Percentiles rank a stretch among this genome's conserved stretches.
These are phyloP conservation scores for Zaprionus camerounensis DNA, from an alignment of 1,140 invertebrate genomes.

Conservation along the genomic window DNA sequence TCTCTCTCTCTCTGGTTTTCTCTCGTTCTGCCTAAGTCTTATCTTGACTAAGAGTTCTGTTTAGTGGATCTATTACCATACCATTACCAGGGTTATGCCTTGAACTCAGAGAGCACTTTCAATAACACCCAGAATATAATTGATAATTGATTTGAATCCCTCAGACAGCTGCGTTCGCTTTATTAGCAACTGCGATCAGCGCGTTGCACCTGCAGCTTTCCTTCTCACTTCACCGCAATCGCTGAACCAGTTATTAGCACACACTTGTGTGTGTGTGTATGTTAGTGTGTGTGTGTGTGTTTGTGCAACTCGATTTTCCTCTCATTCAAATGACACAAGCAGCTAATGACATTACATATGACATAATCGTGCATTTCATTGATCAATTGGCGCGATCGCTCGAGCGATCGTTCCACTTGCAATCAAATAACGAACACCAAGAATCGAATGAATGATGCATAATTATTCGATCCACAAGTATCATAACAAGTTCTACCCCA, in stretches of 20 bases:
- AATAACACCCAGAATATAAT: background rate
- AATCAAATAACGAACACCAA: slow-evolving; percentile 3
- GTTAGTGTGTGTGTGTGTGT: slow-evolving; percentile 4
- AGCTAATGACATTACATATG: slow-evolving; percentile 32
- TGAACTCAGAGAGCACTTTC: background rate
- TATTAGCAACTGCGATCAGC: background rate
- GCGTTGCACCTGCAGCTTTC: background rate
- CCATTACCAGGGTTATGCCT: background rate
- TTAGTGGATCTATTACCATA: background rate
- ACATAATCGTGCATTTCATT: slow-evolving; percentile 39
- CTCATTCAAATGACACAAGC: slow-evolving; percentile 30
- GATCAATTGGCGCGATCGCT: slow-evolving; percentile 30
- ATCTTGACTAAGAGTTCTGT: too few species aligned
- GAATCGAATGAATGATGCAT: slow-evolving; percentile 1
- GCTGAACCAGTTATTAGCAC: slow-evolving; percentile 23
- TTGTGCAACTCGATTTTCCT: slow-evolving; percentile 21
- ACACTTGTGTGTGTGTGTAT: background rate
- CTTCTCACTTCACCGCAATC: slow-evolving; percentile 7
- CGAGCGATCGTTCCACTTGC: slow-evolving; percentile 27
- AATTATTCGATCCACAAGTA: background rate
- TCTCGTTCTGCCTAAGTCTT: background rate
- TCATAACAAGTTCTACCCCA: background rate
- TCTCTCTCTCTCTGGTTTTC: background rate
- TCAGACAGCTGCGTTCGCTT: background rate
- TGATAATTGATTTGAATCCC: slow-evolving; percentile 3